Evolutionary conservation across 2,888 invertebrate species (phyloP).

Genomic region (Chorisops tibialis): DNA sequence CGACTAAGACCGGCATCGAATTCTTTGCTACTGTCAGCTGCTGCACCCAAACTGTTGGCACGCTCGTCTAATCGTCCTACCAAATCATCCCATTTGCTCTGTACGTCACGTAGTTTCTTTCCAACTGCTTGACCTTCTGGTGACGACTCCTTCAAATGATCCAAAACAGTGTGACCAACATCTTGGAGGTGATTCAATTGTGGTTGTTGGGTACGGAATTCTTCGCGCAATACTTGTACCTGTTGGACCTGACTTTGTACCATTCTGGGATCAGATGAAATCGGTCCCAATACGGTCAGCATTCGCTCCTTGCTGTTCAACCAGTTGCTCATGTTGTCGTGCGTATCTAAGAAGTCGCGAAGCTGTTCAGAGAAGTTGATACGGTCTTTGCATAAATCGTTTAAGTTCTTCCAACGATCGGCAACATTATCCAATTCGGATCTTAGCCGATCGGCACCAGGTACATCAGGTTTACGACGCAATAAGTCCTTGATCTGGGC

Average conservation of each 20-base stretch:
- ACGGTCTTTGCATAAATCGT: constrained; percentile 74
- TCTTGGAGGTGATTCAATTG: constrained; percentile 81
- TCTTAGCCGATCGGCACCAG: constrained; percentile 79
- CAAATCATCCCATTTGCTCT: constrained; percentile 77
- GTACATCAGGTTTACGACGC: constrained; percentile 77
- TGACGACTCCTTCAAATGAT: constrained; percentile 55
- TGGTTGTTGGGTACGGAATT: constrained; percentile 89
- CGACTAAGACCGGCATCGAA: constrained; percentile 85
- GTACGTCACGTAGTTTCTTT: constrained; percentile 69
- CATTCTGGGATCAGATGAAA: constrained; percentile 93
- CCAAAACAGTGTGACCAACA: constrained; percentile 72
- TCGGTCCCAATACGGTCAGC: constrained; percentile 92
- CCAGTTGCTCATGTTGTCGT: constrained; percentile 82
- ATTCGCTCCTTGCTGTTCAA: constrained; percentile 90
- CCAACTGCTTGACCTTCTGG: constrained; percentile 65
- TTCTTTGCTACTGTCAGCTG: constrained; percentile 88
- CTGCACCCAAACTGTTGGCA: constrained; percentile 84
- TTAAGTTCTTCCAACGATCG: constrained; percentile 79
- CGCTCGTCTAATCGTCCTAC: constrained; percentile 77
- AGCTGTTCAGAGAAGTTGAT: constrained; percentile 66
- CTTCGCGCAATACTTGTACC: constrained; percentile 90
- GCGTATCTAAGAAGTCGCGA: constrained; percentile 87
- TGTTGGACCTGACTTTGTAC: constrained; percentile 95
- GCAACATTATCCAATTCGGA: constrained; percentile 80
- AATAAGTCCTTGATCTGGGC: constrained; percentile 85